A percentile compares a stretch with the other conserved stretches of the same genome.
These are phyloP conservation scores for Eremophila alpestris DNA, from an alignment of 2,797 vertebrate genomes.

Conservation along the genomic window DNA sequence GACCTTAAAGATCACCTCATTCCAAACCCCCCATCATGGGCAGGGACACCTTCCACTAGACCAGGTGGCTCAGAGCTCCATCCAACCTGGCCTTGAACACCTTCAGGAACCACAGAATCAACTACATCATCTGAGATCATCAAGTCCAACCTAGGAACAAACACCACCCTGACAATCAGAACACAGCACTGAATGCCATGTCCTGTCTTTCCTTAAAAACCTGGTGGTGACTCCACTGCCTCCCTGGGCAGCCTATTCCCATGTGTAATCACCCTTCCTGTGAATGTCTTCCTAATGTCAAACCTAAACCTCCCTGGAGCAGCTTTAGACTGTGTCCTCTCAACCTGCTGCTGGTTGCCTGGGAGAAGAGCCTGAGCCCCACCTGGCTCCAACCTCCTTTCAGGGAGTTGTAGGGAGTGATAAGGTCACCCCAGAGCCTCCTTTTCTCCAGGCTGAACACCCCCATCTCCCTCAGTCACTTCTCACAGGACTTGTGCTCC, in stretches of 20 bases:
- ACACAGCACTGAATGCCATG: neutral
- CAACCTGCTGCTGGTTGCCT: neutral
- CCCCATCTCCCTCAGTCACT: neutral
- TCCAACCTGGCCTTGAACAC: neutral
- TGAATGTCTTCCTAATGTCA: neutral
- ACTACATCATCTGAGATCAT: neutral
- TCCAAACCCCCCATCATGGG: fast-evolving
- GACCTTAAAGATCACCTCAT: neutral
- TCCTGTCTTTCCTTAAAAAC: neutral
- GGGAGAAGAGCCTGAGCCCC: neutral
- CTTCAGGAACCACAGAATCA: neutral
- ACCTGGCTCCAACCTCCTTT: neutral
- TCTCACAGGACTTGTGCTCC: neutral
- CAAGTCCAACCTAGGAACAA: neutral
- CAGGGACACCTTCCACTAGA: neutral
- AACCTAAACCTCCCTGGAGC: neutral
- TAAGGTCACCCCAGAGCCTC: neutral
- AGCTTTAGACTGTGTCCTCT: neutral
- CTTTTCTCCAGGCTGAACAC: neutral
- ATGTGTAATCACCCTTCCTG: neutral
- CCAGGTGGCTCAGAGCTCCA: neutral
- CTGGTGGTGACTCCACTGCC: neutral
- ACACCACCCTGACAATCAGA: neutral
- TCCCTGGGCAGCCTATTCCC: neutral
- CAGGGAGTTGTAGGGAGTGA: neutral